phyloP scores from a whole-genome alignment of 2,797 vertebrate genomes.

The Otolemur crassicaudatus region DNA sequence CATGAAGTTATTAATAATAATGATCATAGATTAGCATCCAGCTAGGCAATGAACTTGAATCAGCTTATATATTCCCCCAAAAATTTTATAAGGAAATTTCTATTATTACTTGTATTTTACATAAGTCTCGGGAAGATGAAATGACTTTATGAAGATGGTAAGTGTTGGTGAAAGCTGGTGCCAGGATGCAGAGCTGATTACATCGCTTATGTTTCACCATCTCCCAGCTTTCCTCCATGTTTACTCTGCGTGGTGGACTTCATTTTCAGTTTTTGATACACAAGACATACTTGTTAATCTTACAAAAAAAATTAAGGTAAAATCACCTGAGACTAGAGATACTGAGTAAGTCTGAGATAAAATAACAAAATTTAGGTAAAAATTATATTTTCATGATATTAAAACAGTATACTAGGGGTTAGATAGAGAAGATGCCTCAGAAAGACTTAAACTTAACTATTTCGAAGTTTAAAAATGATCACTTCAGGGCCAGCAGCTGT shows the following conservation, averaged over 20 bases:
- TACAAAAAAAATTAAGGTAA: constrained; percentile 30
- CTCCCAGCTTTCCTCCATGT: neutral
- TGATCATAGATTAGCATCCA: neutral
- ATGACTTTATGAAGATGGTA: neutral
- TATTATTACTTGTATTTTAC: neutral
- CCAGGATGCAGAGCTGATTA: neutral
- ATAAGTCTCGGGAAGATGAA: neutral
- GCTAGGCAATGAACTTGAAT: neutral
- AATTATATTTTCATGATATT: constrained; percentile 12
- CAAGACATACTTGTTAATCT: neutral
- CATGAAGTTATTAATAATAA: neutral
- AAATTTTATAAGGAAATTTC: neutral
- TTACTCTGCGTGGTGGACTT: neutral
- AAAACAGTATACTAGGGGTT: neutral
- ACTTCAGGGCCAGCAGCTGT: neutral
- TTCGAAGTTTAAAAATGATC: neutral
- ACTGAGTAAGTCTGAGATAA: neutral
- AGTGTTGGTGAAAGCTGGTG: neutral
- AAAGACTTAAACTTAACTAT: neutral
- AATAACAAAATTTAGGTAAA: neutral
- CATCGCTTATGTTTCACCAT: neutral
- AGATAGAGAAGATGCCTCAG: neutral
- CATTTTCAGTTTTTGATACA: neutral
- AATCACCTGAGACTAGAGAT: neutral
- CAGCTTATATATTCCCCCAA: neutral